Evolutionary conservation across 2,797 vertebrate species (phyloP).

Genomic region (Choloepus didactylus): DNA sequence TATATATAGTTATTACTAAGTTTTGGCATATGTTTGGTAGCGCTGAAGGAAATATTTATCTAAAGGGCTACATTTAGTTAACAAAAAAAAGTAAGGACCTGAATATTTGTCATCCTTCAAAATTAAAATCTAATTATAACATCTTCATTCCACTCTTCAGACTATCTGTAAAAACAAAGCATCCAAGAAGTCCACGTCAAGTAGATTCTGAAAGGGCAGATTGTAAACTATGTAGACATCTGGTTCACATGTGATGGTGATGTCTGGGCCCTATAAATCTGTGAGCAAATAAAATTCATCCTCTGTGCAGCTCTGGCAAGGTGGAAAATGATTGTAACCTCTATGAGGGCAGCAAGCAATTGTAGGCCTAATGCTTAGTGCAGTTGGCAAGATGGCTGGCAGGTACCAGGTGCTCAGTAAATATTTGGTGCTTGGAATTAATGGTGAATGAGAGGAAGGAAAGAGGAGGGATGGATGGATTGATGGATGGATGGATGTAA

Average conservation of each 20-base stretch:
- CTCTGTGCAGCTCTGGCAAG: neutral
- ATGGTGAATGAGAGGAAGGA: neutral
- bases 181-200: slow-evolving; percentile 14
- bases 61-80: neutral
- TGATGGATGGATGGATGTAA: neutral
- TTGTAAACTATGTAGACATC: neutral
- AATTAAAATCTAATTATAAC: slow-evolving; percentile 51
- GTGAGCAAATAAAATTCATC: slow-evolving; percentile 27
- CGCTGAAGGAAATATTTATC: slow-evolving; percentile 30
- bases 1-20: neutral
- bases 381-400: neutral
- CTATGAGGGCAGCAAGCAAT: neutral
- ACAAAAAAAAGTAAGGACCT: neutral
- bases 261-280: neutral
- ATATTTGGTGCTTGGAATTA: neutral
- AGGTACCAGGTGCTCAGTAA: neutral
- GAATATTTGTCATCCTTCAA: slow-evolving; percentile 40
- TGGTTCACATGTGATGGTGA: neutral
- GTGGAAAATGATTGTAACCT: neutral
- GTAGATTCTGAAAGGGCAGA: neutral
- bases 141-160: slow-evolving; percentile 43
- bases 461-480: neutral
- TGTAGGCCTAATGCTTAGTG: neutral
- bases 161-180: slow-evolving; percentile 44
- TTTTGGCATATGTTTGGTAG: slow-evolving; percentile 8